These are phyloP conservation scores for Oikopleura dioica DNA, from an alignment of 23 tunicate genomes.

Conservation along the genomic window DNA sequence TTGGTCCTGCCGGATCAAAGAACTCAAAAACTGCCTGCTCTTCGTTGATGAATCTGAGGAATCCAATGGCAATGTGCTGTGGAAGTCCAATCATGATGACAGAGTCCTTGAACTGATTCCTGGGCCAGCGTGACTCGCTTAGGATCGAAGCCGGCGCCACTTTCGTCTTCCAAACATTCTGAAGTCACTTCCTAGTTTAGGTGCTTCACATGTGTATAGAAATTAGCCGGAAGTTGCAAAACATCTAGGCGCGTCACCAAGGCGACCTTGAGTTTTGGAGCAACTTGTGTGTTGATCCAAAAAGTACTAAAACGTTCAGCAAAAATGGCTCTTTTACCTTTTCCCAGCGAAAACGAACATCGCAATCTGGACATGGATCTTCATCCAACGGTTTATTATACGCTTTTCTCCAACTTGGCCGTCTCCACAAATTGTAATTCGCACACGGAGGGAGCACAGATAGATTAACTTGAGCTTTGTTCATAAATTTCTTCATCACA, in stretches of 20 bases:
- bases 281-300: too few species aligned
- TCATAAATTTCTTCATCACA: slow-evolving; percentile 90
- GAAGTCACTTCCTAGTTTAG: too few species aligned
- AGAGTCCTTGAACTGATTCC: slow-evolving; percentile 22
- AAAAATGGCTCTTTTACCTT: too few species aligned
- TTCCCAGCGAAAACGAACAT: slow-evolving; percentile 38
- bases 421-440: slow-evolving; percentile 78
- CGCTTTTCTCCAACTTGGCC: slow-evolving; percentile 21
- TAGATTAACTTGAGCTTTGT: slow-evolving; percentile 46
- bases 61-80: slow-evolving; percentile 91
- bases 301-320: too few species aligned
- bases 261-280: too few species aligned
- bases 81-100: slow-evolving; percentile 85
- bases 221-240: too few species aligned
- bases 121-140: background rate
- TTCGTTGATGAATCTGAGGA: slow-evolving; percentile 49
- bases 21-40: slow-evolving; percentile 54
- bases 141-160: slow-evolving; percentile 1
- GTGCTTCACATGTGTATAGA: too few species aligned
- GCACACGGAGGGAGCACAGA: slow-evolving; percentile 97
- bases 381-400: slow-evolving; percentile 74
- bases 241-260: too few species aligned
- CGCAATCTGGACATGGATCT: slow-evolving; percentile 99
- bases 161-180: background rate
- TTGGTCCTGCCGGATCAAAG: slow-evolving; percentile 45